Evolutionary conservation across 2,888 invertebrate genomes (phyloP).

Genomic region (Lysandra coridon): DNA sequence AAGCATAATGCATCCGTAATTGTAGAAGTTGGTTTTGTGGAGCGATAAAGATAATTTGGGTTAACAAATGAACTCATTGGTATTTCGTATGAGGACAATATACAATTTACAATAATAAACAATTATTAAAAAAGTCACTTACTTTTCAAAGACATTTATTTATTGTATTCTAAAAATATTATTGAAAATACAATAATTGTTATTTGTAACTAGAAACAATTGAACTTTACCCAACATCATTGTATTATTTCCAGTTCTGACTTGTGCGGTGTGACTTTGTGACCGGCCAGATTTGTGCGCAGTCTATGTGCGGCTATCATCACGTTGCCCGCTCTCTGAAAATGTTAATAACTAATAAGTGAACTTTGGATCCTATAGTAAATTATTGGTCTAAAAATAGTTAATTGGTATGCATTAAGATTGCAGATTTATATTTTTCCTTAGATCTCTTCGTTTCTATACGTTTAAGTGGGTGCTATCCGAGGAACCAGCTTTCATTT

Average conservation of each 20-base stretch:
- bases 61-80: neutral
- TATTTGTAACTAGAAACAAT: neutral
- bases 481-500: too few species aligned
- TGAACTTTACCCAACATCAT: neutral
- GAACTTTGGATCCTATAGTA: neutral
- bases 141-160: neutral
- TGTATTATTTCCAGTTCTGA: constrained; percentile 22
- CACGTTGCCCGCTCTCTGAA: constrained; percentile 49
- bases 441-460: too few species aligned
- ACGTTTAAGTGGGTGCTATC: too few species aligned
- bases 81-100: neutral
- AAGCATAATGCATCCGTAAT: neutral
- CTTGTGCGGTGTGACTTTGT: constrained; percentile 33
- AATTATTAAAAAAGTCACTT: neutral
- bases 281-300: constrained; percentile 42
- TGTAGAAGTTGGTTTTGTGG: neutral
- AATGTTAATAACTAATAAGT: constrained; percentile 8
- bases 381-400: too few species aligned
- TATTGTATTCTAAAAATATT: too few species aligned
- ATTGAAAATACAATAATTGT: too few species aligned
- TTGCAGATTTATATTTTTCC: too few species aligned
- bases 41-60: neutral
- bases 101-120: neutral
- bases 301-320: constrained; percentile 50
- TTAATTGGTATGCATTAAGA: too few species aligned